Conservation (phyloP, 53 echinoderm and acorn worm genomes). For the Paelopatides confundens region DNA sequence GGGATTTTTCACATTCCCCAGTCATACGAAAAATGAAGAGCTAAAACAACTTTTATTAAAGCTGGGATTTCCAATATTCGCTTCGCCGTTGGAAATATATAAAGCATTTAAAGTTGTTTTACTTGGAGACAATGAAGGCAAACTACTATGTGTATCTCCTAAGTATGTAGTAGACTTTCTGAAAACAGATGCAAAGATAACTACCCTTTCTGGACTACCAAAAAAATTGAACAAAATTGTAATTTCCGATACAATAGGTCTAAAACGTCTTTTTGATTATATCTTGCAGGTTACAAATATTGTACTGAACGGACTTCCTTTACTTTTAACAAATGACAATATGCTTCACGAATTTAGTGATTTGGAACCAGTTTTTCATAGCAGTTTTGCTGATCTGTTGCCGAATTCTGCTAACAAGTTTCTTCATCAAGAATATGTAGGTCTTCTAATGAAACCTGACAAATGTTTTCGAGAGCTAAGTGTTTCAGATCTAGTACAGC, state of each 20-base stretch:
- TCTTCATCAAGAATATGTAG: not conserved
- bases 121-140: not conserved
- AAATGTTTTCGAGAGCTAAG: not conserved
- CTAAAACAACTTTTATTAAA: not conserved
- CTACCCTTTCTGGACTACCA: not conserved
- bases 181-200: not conserved
- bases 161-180: not conserved
- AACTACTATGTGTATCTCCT: not conserved
- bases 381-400: not conserved
- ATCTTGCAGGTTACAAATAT: not conserved
- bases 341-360: not conserved
- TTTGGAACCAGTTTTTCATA: not conserved
- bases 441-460: not conserved
- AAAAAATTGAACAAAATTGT: not conserved
- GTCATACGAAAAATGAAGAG: no score
- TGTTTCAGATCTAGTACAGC: not conserved
- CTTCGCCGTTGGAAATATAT: not conserved
- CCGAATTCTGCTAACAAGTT: not conserved
- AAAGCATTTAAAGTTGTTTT: not conserved
- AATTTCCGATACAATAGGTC: not conserved
- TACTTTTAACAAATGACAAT: slow-evolving; percentile 2
- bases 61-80: not conserved
- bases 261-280: not conserved
- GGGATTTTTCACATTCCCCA: not conserved
- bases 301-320: not conserved